Conservation (phyloP, 2,797 vertebrate genomes). For the Echiichthys vipera region DNA sequence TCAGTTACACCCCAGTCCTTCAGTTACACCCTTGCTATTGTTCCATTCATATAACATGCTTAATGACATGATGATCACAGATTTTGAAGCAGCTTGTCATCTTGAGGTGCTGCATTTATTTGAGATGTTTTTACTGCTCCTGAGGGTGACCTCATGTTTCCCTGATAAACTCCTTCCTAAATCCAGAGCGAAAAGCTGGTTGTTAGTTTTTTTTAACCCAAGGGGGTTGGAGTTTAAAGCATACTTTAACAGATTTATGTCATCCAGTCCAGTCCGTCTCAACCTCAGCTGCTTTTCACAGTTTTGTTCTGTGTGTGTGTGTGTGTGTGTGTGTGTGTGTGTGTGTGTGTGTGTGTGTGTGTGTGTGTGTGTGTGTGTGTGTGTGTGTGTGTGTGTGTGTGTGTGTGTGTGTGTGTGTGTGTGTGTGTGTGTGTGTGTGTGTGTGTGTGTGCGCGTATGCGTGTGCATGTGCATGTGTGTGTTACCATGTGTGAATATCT, state of each 20-base stretch:
- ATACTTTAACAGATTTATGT: conserved; percentile 66
- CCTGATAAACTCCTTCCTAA: conserved; percentile 57
- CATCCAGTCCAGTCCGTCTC: conserved; percentile 45
- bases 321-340: background rate
- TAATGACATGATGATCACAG: conserved; percentile 23
- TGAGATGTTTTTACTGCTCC: conserved; percentile 40
- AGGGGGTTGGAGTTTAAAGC: conserved; percentile 33
- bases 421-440: background rate
- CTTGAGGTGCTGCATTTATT: conserved; percentile 24
- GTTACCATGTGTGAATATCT: conserved; percentile 52
- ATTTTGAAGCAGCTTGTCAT: conserved; percentile 20
- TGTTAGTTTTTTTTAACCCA: background rate
- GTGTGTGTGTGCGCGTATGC: background rate
- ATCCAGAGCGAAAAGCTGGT: conserved; percentile 18
- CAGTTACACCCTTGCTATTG: conserved; percentile 7
- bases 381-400: background rate
- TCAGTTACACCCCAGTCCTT: conserved; percentile 1
- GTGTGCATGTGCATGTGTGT: conserved; percentile 11
- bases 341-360: background rate
- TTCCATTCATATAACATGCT: conserved; percentile 28
- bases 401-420: background rate
- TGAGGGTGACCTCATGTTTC: conserved; percentile 66
- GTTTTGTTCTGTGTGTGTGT: background rate
- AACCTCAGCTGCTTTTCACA: conserved; percentile 26
- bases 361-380: background rate